phyloP scores from a whole-genome alignment of 2,113 vertebrate genomes.

The Ursus arctos region DNA sequence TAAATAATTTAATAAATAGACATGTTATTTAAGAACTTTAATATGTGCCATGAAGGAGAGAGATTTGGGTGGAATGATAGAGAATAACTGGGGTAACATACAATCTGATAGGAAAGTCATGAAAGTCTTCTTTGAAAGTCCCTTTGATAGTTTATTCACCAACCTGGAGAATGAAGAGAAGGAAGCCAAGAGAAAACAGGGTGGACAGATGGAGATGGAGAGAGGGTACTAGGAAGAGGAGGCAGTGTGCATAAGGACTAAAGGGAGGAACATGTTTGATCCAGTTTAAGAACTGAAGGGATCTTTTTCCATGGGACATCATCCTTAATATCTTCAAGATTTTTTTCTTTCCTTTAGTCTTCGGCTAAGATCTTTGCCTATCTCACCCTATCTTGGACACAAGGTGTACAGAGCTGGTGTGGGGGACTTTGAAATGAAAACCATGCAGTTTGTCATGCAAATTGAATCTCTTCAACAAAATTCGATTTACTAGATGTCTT shows the following conservation, averaged over 20 bases:
- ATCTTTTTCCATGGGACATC: background rate
- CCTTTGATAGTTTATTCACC: background rate
- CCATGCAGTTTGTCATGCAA: slow-evolving; percentile 46
- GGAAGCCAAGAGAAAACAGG: background rate
- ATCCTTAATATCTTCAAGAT: background rate
- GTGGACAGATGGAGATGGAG: background rate
- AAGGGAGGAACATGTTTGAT: background rate
- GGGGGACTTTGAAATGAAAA: slow-evolving; percentile 41
- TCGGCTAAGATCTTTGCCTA: background rate
- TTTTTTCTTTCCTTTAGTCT: background rate
- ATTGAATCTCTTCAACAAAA: slow-evolving; percentile 57
- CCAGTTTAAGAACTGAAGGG: background rate
- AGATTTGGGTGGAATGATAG: background rate
- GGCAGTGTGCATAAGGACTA: background rate
- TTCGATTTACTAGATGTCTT: slow-evolving; percentile 52
- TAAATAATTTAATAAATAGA: background rate
- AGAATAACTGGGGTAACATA: background rate
- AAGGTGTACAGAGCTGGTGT: background rate
- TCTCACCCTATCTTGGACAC: background rate
- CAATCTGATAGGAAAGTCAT: background rate
- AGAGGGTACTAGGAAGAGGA: background rate
- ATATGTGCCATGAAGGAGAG: background rate
- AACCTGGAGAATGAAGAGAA: slow-evolving; percentile 26
- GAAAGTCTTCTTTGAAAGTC: background rate
- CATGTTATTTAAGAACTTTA: background rate